Evolutionary conservation across 1,140 invertebrate genomes (phyloP), one percentile per base, ranked within the genome.

Genomic region (Brachionus rubens): DNA sequence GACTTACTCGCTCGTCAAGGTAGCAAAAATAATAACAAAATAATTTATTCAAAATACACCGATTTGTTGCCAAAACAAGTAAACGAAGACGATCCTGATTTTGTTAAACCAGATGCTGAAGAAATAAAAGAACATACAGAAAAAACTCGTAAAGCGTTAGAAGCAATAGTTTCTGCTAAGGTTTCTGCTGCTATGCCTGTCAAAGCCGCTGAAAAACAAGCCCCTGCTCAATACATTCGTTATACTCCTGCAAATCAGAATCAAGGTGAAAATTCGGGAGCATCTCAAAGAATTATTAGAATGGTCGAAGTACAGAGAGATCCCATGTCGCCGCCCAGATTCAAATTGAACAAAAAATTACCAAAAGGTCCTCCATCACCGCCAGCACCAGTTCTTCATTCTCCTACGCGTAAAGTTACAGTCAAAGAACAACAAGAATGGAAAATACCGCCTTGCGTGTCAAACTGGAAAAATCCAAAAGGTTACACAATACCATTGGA

Each of bases 361-460:
- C 97, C 97, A 0, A 87, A 96, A 78, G 96, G 94, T 0, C 96
- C 96, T 12, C 96, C 96, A 0, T 98, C 96, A 4, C 97, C 97
- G 0, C 97, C 96, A 19, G 95, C 96, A 1, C 91, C 91, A 16
- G 93, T 98, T 1, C 89, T 99, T 85, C 96, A 99, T 86, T 98
- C 95, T 0, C 97, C 97, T 0, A 96, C 96, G 0, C 88, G 96
- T 76, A 93, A 98, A 83, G 92, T 96, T 0, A 97, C 96, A 4
- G 94, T 96, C 0, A 97, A 98, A 84, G 96, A 99, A 83, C 96
- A 99, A 82, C 91, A 96, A 78, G 96, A 99, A 84, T 99, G 97
- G 97, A 98, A 98, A 86, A 98, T 99, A 79, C 97, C 97, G 16
- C 97, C 97, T 0, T 99, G 96, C 82, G 97, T 99, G 78, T 96